Evolutionary conservation across 2,113 vertebrate species (phyloP), one percentile per base, ranked within the genome.

Genomic region (Lota lota): DNA sequence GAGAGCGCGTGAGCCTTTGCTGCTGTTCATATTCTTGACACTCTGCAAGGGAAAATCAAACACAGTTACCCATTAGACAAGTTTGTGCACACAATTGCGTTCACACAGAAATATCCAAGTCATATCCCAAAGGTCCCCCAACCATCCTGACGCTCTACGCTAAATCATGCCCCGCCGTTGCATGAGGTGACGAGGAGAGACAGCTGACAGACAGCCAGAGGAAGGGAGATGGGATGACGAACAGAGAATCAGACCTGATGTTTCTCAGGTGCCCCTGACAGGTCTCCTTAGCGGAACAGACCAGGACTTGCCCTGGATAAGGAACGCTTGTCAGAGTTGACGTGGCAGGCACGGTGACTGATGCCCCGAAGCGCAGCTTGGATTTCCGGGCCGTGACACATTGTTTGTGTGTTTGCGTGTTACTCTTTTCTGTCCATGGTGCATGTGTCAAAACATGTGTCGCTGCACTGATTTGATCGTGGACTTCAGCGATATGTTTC

Each of bases 1-100:
- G 10, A 91, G 83, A 80, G 96, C 83, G 21, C 92, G 91, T 1
- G 93, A 93, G 64, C 96, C 96, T 88, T 91, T 96, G 91, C 92
- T 94, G 83, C 84, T 95, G 77, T 92, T 90, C 0, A 97, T 94
- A 53, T 92, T 90, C 10, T 22, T 85, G 63, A 90, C 87, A 62
- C 92, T 94, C 97, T 99, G 70, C 1, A 68, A 75, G 58, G 10
- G 3, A 47, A 10, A n/a, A 2, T 56, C 21, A 47, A 65, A 10
- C 40, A 47, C 2, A 2, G 6, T 2, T 1, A 10, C 8, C 10
- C 10, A 8, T 47, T 47, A 47, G 40, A 47, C 0, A 2, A 8
- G 10, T 14, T 47, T 14, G 12, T 10, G 10, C 40, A 47, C 40
- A 47, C 40, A 47, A 14, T 5, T 14, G 40, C 40, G 10, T 47